These are phyloP conservation scores for Symphodus melops DNA, from an alignment of 2,113 vertebrate species.

Conservation along the genomic window DNA sequence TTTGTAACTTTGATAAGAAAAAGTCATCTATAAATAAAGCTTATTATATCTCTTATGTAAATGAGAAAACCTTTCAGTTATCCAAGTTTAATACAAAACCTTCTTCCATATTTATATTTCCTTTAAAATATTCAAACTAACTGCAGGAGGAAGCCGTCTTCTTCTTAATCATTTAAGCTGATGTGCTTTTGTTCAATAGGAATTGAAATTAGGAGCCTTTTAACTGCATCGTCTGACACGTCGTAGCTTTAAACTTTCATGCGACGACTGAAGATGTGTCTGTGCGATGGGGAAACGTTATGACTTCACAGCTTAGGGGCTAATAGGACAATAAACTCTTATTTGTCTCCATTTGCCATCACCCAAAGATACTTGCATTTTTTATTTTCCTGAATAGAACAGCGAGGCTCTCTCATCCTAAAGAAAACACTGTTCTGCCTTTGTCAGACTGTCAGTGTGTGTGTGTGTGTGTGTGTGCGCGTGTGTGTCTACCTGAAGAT, in stretches of 20 bases:
- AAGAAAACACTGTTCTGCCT: background rate
- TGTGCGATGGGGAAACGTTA: background rate
- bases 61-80: too few species aligned
- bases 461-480: background rate
- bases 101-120: background rate
- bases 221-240: background rate
- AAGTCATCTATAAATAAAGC: too few species aligned
- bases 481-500: slow-evolving; percentile 88
- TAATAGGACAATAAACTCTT: slow-evolving; percentile 21
- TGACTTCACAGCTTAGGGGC: slow-evolving; percentile 3
- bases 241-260: background rate
- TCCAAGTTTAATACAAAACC: too few species aligned
- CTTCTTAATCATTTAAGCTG: background rate
- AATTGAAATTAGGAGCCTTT: background rate
- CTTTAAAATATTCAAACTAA: background rate
- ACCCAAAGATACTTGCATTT: background rate
- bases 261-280: background rate
- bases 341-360: slow-evolving; percentile 22
- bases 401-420: background rate
- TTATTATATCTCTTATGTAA: too few species aligned
- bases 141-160: background rate
- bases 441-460: background rate
- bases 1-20: too few species aligned
- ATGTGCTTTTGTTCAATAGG: background rate
- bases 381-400: background rate